Conservation (phyloP, 2,888 invertebrate species). For the Steinernema carpocapsae region DNA sequence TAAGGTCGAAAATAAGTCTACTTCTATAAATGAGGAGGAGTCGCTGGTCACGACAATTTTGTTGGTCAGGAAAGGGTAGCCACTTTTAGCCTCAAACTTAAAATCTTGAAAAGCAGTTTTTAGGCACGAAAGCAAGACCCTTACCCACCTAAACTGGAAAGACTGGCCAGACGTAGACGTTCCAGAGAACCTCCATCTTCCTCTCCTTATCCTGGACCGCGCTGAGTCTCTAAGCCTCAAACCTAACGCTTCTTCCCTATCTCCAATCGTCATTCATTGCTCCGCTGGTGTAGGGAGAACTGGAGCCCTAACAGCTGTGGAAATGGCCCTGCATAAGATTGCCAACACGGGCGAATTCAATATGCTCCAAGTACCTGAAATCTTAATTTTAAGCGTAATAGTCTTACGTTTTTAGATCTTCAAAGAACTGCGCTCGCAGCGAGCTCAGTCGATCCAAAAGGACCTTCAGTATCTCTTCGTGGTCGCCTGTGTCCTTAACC, state of each 20-base stretch:
- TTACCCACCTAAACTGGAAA: conserved; percentile 26
- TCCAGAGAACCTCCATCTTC: conserved; percentile 26
- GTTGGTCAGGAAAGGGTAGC: background rate
- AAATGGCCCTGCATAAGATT: conserved; percentile 22
- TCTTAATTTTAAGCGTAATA: too few relatives aligned
- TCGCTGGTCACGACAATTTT: conserved; percentile 12
- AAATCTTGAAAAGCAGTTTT: background rate
- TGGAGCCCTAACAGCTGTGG: conserved; percentile 7
- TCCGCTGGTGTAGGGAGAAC: conserved; percentile 16
- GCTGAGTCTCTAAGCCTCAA: conserved; percentile 18
- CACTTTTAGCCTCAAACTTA: background rate
- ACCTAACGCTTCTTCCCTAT: background rate
- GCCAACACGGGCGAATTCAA: background rate
- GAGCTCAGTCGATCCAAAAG: conserved; percentile 16
- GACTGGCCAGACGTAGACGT: conserved; percentile 29
- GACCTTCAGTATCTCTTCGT: conserved; percentile 26
- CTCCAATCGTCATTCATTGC: conserved; percentile 20
- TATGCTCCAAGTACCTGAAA: conserved; percentile 8
- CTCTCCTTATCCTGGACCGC: conserved; percentile 5
- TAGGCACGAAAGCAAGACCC: conserved; percentile 7
- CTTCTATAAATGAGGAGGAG: background rate
- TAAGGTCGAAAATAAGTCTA: background rate
- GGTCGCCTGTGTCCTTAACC: conserved; percentile 12
- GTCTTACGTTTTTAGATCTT: too few relatives aligned
- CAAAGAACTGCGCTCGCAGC: conserved; percentile 15